Conservation (phyloP, 2,888 invertebrate species). For the Calliscelio sp. region DNA sequence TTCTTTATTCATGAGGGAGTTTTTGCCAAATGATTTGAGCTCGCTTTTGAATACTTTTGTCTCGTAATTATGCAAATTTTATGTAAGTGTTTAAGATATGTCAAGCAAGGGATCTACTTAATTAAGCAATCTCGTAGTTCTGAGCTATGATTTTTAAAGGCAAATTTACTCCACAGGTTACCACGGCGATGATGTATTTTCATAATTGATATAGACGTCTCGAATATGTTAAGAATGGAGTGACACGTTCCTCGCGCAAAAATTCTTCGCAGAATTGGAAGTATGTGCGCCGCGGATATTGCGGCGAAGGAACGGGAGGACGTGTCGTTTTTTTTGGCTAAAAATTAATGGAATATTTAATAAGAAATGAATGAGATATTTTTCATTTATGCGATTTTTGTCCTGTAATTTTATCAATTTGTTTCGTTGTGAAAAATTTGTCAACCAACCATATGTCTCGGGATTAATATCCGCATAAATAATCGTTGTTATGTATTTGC, state of each 20-base stretch:
- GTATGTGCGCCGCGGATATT: slow-evolving; percentile 8
- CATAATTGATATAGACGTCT: slow-evolving; percentile 69
- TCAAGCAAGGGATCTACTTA: slow-evolving; percentile 61
- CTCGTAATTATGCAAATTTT: slow-evolving; percentile 66
- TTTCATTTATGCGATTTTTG: slow-evolving; percentile 24
- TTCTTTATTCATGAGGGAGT: slow-evolving; percentile 64
- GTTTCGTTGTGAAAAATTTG: slow-evolving; percentile 50
- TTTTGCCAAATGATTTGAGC: slow-evolving; percentile 48
- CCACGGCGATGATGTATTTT: slow-evolving; percentile 58
- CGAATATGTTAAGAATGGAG: slow-evolving; percentile 59
- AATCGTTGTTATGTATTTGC: slow-evolving; percentile 28
- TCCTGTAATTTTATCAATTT: slow-evolving; percentile 16
- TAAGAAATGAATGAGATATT: slow-evolving; percentile 38
- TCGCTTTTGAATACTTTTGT: slow-evolving; percentile 47
- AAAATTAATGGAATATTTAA: slow-evolving; percentile 58
- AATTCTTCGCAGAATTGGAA: slow-evolving; percentile 37
- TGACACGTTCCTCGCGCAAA: slow-evolving; percentile 49
- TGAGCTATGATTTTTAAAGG: slow-evolving; percentile 62
- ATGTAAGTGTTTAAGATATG: slow-evolving; percentile 67
- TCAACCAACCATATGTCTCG: slow-evolving; percentile 16
- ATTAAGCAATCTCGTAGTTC: slow-evolving; percentile 72
- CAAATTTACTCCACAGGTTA: slow-evolving; percentile 56
- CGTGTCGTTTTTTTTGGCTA: slow-evolving; percentile 4
- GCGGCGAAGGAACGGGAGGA: background rate
- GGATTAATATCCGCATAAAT: slow-evolving; percentile 48